Evolutionary conservation across 2,888 invertebrate species (phyloP), one percentile per base, ranked within the genome.

Genomic region (Tipula lateralis): DNA sequence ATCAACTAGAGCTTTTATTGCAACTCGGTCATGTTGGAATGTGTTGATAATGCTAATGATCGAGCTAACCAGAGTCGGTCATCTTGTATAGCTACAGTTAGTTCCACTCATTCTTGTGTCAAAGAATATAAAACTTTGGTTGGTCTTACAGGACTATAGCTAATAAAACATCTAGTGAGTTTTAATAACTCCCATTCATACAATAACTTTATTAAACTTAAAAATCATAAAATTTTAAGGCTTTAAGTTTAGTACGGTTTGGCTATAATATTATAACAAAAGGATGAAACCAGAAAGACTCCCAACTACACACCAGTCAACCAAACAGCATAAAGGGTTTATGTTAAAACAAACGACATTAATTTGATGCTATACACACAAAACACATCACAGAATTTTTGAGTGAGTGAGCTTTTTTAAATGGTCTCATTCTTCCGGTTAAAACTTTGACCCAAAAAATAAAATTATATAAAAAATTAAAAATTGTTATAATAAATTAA

Each of bases 341-440:
- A 66, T 66, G 66, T 24, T 66, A 66, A 66, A 66, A 66, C 66
- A 66, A 66, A 66, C 66, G 66, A 66, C n/a, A 66, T 66, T 66
- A 66, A 66, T 66, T 66, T 66, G 66, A 2, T 66, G 66, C 66
- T 66, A 66, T 13, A 39, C n/a, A n/a, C n/a, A n/a, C n/a, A n/a
- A n/a, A n/a, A n/a, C n/a, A n/a, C n/a, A n/a, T n/a, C 66, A 24
- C 66, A 66, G 9, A 66, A 66, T 66, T 66, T 66, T 66, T 66
- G 66, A 66, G 66, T 66, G 66, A 66, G 24, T 66, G 66, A 66
- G 66, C 19, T 24, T 66, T n/a, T 66, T 66, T 66, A 66, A 66
- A 66, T 24, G 66, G 66, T 24, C 19, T 24, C 66, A 66, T 66
- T 66, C 66, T 66, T 66, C 66, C 66, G 66, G 66, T 66, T 66